A percentile compares a stretch with the other conserved stretches of the same genome.
These are phyloP conservation scores for Drosophila buzzatii DNA, from an alignment of 2,888 invertebrate species.

Conservation along the genomic window DNA sequence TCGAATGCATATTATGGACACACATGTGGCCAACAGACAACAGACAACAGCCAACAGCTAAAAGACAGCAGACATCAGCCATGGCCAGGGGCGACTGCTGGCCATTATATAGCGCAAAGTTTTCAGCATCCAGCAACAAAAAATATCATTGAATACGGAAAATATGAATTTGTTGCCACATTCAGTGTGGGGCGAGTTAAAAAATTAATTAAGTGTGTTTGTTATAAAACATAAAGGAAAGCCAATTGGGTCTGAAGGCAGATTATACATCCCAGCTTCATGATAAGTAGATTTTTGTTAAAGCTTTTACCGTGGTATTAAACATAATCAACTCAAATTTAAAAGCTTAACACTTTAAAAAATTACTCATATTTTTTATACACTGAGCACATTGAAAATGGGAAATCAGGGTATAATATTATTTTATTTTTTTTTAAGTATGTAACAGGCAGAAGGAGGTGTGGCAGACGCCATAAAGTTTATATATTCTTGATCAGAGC, in stretches of 20 bases:
- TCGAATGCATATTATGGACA: slow-evolving; percentile 50
- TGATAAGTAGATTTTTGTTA: not conserved
- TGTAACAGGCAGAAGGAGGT: too few relatives aligned
- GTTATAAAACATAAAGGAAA: slow-evolving; percentile 21
- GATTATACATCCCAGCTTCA: slow-evolving; percentile 1
- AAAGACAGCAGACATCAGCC: slow-evolving; percentile 4
- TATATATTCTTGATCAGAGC: too few relatives aligned
- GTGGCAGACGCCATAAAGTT: too few relatives aligned
- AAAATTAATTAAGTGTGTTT: slow-evolving; percentile 72
- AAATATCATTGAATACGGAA: slow-evolving; percentile 60
- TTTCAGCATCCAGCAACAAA: slow-evolving; percentile 31
- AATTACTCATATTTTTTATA: not conserved
- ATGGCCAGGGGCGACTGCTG: not conserved
- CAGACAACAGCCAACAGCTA: slow-evolving; percentile 3
- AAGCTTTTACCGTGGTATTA: not conserved
- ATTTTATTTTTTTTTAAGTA: too few relatives aligned
- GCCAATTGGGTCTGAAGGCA: slow-evolving; percentile 15
- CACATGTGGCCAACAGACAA: slow-evolving; percentile 33
- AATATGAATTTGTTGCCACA: slow-evolving; percentile 67
- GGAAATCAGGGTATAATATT: too few relatives aligned
- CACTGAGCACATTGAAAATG: too few relatives aligned
- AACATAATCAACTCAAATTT: not conserved
- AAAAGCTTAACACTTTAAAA: not conserved
- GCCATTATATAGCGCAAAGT: slow-evolving; percentile 19
- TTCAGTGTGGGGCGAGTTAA: slow-evolving; percentile 47